phyloP scores from a whole-genome alignment of 2,113 vertebrate genomes.

The Urocolius indicus region DNA sequence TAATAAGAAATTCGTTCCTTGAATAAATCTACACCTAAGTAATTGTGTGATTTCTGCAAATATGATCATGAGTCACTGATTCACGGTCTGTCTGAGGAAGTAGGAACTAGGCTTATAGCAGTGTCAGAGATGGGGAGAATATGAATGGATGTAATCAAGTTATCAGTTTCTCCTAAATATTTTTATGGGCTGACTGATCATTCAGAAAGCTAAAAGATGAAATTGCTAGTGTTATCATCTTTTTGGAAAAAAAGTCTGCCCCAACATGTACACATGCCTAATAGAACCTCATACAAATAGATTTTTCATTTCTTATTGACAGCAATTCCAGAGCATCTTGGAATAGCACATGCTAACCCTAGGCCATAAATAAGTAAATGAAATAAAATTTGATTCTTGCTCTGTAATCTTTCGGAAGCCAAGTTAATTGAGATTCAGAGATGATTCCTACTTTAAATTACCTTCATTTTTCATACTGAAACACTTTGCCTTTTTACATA shows the following conservation, averaged over 20 bases:
- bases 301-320: background rate
- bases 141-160: background rate
- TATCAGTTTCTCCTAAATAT: constrained; percentile 17
- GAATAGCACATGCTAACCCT: background rate
- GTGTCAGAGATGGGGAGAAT: background rate
- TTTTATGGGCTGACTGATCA: background rate
- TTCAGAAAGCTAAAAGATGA: background rate
- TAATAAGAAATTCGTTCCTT: background rate
- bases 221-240: background rate
- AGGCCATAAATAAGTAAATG: constrained; percentile 15
- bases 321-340: background rate
- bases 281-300: background rate
- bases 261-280: background rate
- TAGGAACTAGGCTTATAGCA: background rate
- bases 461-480: constrained; percentile 4
- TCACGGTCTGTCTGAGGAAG: constrained; percentile 23
- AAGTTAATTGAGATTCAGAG: constrained; percentile 5
- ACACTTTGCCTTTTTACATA: background rate
- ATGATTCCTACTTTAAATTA: background rate
- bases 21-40: background rate
- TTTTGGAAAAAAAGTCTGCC: background rate
- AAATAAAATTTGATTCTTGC: background rate
- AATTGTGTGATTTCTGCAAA: constrained; percentile 10
- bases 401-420: background rate
- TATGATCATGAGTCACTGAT: constrained; percentile 9